phyloP scores from a whole-genome alignment of 1,140 invertebrate genomes.

The Lepeophtheirus salmonis region DNA sequence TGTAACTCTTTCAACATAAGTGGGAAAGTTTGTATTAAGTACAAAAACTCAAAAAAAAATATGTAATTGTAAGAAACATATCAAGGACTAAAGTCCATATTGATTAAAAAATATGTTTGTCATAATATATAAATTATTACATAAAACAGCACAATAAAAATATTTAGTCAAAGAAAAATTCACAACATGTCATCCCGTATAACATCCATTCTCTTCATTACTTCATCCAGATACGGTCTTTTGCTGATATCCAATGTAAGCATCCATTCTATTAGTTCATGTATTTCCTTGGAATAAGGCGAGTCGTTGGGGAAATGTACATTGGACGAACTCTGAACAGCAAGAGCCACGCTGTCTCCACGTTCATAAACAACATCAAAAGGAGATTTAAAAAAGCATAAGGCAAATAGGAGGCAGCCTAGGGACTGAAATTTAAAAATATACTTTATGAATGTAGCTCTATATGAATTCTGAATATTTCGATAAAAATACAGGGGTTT shows the following conservation, averaged over 20 bases:
- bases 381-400: slow-evolving; percentile 66
- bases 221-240: slow-evolving; percentile 38
- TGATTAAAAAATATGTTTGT: too few species aligned
- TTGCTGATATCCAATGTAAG: slow-evolving; percentile 52
- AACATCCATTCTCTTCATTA: slow-evolving; percentile 25
- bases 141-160: too few species aligned
- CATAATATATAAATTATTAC: too few species aligned
- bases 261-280: slow-evolving; percentile 47
- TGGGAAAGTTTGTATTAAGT: too few species aligned
- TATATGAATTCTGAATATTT: not conserved
- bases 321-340: slow-evolving; percentile 45
- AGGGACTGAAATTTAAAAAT: slow-evolving; percentile 44
- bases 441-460: not conserved
- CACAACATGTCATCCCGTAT: slow-evolving; percentile 18
- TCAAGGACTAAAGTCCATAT: too few species aligned
- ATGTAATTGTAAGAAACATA: too few species aligned
- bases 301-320: slow-evolving; percentile 14
- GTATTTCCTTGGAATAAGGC: slow-evolving; percentile 35
- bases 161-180: too few species aligned
- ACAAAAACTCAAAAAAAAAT: too few species aligned
- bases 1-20: too few species aligned
- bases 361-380: slow-evolving; percentile 65
- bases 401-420: slow-evolving; percentile 61
- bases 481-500: too few species aligned
- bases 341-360: slow-evolving; percentile 66